Percentiles rank a stretch among this genome's conserved stretches.
Conservation (phyloP, 2,797 vertebrate species). For the Halcyon smyrnensis region DNA sequence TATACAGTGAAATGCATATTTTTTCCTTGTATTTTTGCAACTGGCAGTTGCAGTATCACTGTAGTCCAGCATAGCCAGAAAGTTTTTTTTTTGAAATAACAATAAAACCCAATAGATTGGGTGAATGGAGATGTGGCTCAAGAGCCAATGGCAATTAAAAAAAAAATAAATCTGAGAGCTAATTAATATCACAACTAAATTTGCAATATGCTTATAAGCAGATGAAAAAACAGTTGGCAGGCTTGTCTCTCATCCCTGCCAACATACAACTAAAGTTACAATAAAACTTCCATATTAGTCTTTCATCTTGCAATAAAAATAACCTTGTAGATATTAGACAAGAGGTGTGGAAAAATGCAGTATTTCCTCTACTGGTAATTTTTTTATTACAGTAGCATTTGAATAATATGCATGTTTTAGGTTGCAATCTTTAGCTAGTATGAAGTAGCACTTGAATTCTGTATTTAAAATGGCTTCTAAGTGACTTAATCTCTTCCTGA, state of each 20-base stretch:
- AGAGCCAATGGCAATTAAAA: neutral
- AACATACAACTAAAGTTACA: neutral
- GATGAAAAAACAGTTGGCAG: neutral
- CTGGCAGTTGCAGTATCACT: neutral
- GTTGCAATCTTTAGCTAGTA: neutral
- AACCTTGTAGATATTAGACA: neutral
- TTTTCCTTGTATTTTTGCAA: neutral
- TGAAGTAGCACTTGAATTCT: neutral
- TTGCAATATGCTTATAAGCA: neutral
- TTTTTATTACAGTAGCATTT: neutral
- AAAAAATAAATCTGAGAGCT: neutral
- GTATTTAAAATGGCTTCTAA: neutral
- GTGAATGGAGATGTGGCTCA: neutral
- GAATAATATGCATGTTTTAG: neutral
- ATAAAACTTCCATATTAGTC: neutral
- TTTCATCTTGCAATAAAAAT: neutral
- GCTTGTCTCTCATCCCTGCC: neutral
- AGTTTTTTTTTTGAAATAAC: neutral
- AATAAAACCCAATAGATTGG: neutral
- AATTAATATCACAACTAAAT: neutral
- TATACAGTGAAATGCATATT: neutral
- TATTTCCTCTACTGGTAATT: neutral
- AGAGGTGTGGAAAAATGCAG: neutral
- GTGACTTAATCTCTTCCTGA: neutral
- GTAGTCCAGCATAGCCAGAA: neutral